Percentiles rank a stretch among this genome's conserved stretches.
Conservation (phyloP, 2,888 invertebrate species). For the Acanthosoma haemorrhoidale region DNA sequence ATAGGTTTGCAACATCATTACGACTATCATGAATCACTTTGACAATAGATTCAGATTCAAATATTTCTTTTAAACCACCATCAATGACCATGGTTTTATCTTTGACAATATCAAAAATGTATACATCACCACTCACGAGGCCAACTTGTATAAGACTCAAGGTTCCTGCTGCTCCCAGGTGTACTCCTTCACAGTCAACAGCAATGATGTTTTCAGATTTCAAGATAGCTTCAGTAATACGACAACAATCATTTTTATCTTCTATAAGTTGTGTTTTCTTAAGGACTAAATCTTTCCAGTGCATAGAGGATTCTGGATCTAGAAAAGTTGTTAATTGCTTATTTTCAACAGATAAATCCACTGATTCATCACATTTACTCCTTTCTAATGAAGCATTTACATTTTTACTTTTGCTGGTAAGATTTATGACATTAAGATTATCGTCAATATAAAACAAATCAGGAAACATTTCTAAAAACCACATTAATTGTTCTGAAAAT, state of each 20-base stretch:
- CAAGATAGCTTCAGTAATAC: background rate
- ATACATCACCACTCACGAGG: background rate
- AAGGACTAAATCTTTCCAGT: background rate
- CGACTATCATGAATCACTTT: conserved; percentile 18
- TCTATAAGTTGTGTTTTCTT: background rate
- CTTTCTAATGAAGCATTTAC: background rate
- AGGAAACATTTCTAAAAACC: conserved; percentile 6
- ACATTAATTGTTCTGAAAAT: background rate
- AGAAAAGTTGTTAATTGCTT: background rate
- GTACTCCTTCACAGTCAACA: conserved; percentile 11
- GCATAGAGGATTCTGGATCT: background rate
- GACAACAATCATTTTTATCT: background rate
- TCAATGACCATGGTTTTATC: background rate
- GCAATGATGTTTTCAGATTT: background rate
- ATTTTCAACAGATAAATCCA: background rate
- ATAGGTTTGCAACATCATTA: conserved; percentile 13
- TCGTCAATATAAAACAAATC: background rate
- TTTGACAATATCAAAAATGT: background rate
- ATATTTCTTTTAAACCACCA: background rate
- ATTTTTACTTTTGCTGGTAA: background rate
- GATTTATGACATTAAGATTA: background rate
- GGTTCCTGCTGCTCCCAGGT: background rate
- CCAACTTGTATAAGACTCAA: conserved; percentile 6
- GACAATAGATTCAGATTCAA: background rate
- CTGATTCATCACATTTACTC: background rate